Evolutionary conservation across 2,797 vertebrate species (phyloP).

Genomic region (Dermochelys coriacea): DNA sequence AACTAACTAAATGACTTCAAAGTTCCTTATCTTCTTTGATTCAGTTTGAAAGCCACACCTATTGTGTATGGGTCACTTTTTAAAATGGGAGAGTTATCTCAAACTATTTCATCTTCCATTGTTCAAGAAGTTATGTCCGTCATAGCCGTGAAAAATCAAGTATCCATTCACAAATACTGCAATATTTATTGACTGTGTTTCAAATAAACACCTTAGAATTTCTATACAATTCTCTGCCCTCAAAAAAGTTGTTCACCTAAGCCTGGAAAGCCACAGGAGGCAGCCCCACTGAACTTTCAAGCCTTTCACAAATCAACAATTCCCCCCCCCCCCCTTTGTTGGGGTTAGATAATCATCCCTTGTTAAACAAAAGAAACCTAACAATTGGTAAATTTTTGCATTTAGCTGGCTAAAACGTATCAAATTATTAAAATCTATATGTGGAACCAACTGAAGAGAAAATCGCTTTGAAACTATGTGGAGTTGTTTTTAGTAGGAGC

Average conservation of each 20-base stretch:
- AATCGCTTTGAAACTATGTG: not conserved
- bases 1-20: no score
- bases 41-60: no score
- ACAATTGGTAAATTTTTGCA: not conserved
- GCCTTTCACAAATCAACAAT: no score
- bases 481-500: not conserved
- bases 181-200: not conserved
- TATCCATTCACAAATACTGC: not conserved
- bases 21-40: no score
- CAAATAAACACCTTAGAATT: not conserved
- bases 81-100: not conserved
- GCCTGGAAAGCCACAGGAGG: no score
- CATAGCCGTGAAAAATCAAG: not conserved
- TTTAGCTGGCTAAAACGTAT: not conserved
- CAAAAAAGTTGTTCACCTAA: not conserved
- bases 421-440: not conserved
- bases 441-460: not conserved
- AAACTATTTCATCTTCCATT: not conserved
- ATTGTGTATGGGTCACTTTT: no score
- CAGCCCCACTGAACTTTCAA: not conserved
- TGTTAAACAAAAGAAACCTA: not conserved
- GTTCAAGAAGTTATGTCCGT: no score
- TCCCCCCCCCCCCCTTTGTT: not conserved
- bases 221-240: not conserved
- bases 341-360: not conserved